Base-by-base conservation (phyloP, 2,888 invertebrate species). In the Cordylochernes scorpioides region DNA sequence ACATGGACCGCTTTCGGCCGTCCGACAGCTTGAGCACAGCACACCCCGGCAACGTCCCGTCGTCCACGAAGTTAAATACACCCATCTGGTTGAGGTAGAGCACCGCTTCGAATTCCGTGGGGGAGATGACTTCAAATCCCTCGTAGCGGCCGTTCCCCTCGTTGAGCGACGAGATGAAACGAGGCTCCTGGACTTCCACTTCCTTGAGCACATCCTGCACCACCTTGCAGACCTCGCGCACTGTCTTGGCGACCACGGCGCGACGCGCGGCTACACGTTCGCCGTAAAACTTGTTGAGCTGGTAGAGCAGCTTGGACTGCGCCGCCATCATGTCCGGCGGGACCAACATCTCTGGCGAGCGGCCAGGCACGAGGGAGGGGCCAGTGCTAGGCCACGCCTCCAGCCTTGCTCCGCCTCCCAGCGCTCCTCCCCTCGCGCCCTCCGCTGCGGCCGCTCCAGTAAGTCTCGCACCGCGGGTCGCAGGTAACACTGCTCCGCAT, bases 81-180 rank as follows among this genome's bases (percentile, higher is more conserved):
- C 86, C 86, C 88, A 88, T 88, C 55, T 91, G 88, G 52, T 91
- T 88, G 28, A 88, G 62, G 49, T 82, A 88, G 38, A 88, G 67
- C 36, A 86, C 73, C 32, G 84, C 80, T 57, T 88, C 86, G 53
- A 80, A 86, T 53, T 88, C 86, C 40, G 70, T 71, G 17, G 84
- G 80, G 1, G 84, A 78, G 35, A 84, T 66, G 17, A 84, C 86
- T 49, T 78, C 74, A 34, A 88, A 63, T 10, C 86, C 43, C 49
- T 86, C 86, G 55, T 68, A 86, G 35, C 80, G 66, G 8, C 77
- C 77, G 52, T 77, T 77, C 56, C 74, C 73, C 48, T 77, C 75
- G 19, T 45, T 45, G 33, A 86, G 59, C 26, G 80, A 80, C 33
- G 78, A 78, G 39, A 88, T 84, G 52, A 84, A 84, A 38, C 82